Evolutionary conservation across 2,113 vertebrate genomes (phyloP), one percentile per base, ranked within the genome.

Genomic region (Calyptomena viridis): DNA sequence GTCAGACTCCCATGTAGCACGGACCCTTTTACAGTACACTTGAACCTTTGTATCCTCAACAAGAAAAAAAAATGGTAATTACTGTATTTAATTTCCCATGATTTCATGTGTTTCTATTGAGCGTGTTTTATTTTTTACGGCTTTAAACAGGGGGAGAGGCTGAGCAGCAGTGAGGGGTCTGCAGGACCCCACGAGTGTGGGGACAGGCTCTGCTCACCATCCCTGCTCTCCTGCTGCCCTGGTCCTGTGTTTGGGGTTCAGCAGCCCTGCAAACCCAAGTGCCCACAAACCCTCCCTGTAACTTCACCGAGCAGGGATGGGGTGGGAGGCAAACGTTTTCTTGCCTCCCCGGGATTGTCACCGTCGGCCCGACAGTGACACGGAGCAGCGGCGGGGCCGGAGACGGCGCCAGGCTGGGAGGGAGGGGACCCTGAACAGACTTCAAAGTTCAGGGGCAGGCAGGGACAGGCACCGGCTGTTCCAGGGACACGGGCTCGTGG

Each of bases 31-130:
- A 63, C 94, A 91, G 94, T 96, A 96, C 94, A 95, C 93, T 84
- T 93, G 95, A 94, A 95, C 87, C 93, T 95, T 95, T 95, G 90
- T 95, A 94, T 96, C 12, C 5, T 91, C 64, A 83, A 87, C 71
- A 69, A 68, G 20, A 52, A n/a, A 59, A 66, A 73, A 68, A 67
- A 62, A 40, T n/a, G 52, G 73, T 84, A 66, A 93, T 95, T 22
- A 59, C 94, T 63, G 72, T 94, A 80, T 95, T 91, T 77, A n/a
- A 83, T 67, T 90, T 80, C 55, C 39, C 5, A 18, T 46, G 55
- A 47, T 74, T 84, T 14, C n/a, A 39, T 24, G 81, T 44, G 73
- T 88, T 87, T 71, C 67, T 74, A 1, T 69, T 0, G 3, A 31
- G 44, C 12, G 71, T 24, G 5, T 68, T 82, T 66, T 17, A 6